phyloP scores from a whole-genome alignment of 1,140 invertebrate genomes.

The Trinorchestia longiramus region DNA sequence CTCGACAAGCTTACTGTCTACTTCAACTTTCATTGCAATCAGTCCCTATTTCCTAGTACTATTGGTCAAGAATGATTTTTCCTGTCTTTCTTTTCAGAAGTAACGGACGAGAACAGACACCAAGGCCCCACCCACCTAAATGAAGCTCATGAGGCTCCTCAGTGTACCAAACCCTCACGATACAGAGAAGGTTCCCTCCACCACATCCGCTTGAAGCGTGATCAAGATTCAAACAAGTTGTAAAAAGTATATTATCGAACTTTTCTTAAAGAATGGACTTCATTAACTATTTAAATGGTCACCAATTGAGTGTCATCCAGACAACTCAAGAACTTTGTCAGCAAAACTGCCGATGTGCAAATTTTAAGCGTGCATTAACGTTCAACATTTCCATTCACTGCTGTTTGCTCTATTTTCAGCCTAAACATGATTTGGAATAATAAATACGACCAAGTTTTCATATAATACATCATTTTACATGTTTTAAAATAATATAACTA shows the following conservation, averaged over 20 bases:
- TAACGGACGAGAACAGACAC: background rate
- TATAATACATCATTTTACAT: too few relatives aligned
- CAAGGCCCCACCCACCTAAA: background rate
- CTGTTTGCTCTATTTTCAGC: background rate
- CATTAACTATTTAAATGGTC: background rate
- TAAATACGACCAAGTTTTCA: background rate
- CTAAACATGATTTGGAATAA: background rate
- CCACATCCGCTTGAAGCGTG: background rate
- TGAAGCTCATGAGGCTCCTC: too few relatives aligned
- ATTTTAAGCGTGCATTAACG: background rate
- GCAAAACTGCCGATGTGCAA: background rate
- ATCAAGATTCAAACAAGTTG: background rate
- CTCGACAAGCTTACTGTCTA: too few relatives aligned
- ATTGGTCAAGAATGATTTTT: too few relatives aligned
- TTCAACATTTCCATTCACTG: background rate
- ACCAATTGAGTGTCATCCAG: background rate
- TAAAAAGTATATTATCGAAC: background rate
- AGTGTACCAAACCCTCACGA: too few relatives aligned
- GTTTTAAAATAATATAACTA: background rate
- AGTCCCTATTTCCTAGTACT: too few relatives aligned
- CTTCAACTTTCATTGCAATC: too few relatives aligned
- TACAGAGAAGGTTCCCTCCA: background rate
- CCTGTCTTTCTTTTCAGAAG: background rate
- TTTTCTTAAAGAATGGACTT: background rate
- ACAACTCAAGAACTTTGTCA: background rate